A percentile compares a stretch with the other conserved stretches of the same genome.
phyloP scores from a whole-genome alignment of 2,888 invertebrate genomes.

The Acheta domesticus region DNA sequence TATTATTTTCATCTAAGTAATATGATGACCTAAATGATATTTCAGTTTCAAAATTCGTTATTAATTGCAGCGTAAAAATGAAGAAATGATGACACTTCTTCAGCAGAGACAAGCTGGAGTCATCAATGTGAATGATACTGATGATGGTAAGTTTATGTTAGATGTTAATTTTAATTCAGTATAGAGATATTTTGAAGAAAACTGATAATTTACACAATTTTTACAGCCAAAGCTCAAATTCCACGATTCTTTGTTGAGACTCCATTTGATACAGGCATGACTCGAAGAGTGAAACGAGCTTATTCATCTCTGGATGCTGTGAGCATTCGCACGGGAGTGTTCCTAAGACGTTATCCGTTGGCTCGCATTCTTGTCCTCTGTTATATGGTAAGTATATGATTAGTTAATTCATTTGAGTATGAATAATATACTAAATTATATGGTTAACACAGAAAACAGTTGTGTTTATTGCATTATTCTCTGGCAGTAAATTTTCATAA shows the following conservation, averaged over 20 bases:
- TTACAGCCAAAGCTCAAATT: constrained; percentile 61
- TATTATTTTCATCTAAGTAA: too few species aligned
- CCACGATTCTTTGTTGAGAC: constrained; percentile 69
- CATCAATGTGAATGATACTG: constrained; percentile 61
- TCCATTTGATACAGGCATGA: constrained; percentile 71
- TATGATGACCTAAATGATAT: too few species aligned
- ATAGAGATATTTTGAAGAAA: not conserved
- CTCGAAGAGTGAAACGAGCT: constrained; percentile 71
- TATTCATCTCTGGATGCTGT: constrained; percentile 73
- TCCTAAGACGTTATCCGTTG: constrained; percentile 76
- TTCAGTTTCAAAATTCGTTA: constrained; percentile 4
- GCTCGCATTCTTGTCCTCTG: constrained; percentile 77
- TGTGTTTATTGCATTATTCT: not conserved
- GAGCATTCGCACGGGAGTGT: constrained; percentile 73
- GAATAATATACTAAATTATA: not conserved
- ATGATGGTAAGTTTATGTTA: constrained; percentile 54
- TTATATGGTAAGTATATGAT: constrained; percentile 67
- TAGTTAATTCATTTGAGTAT: not conserved
- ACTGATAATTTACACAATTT: not conserved
- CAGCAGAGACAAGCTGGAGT: constrained; percentile 55
- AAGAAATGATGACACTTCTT: constrained; percentile 54
- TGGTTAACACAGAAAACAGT: not conserved
- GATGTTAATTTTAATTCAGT: not conserved
- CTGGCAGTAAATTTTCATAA: too few species aligned
- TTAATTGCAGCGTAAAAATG: constrained; percentile 57